Percentiles rank a stretch among this genome's conserved stretches.
phyloP scores from a whole-genome alignment of 2,113 vertebrate species.

The Brachypteracias leptosomus region DNA sequence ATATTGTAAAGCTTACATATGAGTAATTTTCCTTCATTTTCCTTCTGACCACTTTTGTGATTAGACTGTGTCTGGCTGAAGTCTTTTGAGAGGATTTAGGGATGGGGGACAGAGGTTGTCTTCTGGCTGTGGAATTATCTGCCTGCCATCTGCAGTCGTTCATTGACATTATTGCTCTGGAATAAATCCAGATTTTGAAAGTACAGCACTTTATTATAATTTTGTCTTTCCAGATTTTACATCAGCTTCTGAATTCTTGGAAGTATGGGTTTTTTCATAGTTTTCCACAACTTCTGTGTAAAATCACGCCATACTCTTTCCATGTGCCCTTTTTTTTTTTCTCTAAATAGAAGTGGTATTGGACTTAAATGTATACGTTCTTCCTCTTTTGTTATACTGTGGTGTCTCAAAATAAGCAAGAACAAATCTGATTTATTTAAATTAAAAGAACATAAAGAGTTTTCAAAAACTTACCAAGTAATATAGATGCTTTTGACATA shows the following conservation, averaged over 20 bases:
- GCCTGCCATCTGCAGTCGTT: constrained; percentile 34
- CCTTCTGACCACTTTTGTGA: not conserved
- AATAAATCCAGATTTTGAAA: constrained; percentile 22
- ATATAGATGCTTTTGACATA: not conserved
- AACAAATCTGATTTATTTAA: not conserved
- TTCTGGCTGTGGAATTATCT: not conserved
- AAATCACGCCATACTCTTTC: not conserved
- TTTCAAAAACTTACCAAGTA: not conserved
- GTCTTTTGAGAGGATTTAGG: constrained; percentile 13
- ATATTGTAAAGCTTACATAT: not conserved
- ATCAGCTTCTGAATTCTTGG: not conserved
- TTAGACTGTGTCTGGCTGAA: not conserved
- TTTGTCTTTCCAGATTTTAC: not conserved
- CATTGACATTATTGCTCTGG: not conserved
- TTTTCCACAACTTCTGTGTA: not conserved
- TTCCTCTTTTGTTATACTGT: not conserved
- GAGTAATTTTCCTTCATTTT: constrained; percentile 38
- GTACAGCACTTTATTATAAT: not conserved
- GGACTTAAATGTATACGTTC: not conserved
- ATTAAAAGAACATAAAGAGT: not conserved
- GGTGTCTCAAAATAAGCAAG: not conserved
- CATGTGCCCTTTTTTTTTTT: not conserved
- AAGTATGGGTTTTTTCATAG: not conserved
- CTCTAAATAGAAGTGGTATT: not conserved
- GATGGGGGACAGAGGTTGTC: not conserved